Conservation (phyloP, 2,888 invertebrate species). For the Scaptomyza parva region DNA sequence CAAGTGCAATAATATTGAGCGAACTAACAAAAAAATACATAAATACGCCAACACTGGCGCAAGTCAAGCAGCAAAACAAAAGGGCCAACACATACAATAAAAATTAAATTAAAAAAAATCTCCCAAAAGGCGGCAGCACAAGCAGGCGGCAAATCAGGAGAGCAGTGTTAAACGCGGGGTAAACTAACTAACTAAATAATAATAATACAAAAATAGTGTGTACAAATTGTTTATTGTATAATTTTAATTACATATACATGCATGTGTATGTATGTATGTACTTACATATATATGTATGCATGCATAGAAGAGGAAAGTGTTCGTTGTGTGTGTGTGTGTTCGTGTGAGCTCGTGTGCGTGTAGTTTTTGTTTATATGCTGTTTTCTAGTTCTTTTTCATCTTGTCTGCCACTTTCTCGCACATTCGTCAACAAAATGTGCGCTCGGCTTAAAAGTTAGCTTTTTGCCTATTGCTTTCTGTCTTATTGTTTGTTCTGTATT, state of each 20-base stretch:
- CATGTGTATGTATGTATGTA: slow-evolving; percentile 16
- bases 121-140: slow-evolving; percentile 36
- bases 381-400: slow-evolving; percentile 31
- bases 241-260: slow-evolving; percentile 58
- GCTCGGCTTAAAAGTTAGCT: slow-evolving; percentile 32
- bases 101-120: slow-evolving; percentile 16
- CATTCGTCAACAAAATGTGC: slow-evolving; percentile 67
- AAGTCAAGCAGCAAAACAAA: slow-evolving; percentile 57
- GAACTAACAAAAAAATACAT: slow-evolving; percentile 41
- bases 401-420: slow-evolving; percentile 43
- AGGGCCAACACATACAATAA: slow-evolving; percentile 49
- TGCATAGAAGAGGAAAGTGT: slow-evolving; percentile 19
- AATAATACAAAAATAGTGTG: slow-evolving; percentile 40
- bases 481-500: slow-evolving; percentile 53
- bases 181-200: slow-evolving; percentile 29
- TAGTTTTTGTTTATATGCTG: slow-evolving; percentile 60
- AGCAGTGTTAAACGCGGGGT: slow-evolving; percentile 38
- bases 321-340: slow-evolving; percentile 16
- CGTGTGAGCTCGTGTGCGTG: slow-evolving; percentile 43
- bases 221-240: slow-evolving; percentile 73
- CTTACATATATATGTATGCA: slow-evolving; percentile 21
- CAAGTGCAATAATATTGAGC: slow-evolving; percentile 58
- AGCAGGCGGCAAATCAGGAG: slow-evolving; percentile 35
- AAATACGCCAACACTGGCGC: slow-evolving; percentile 41
- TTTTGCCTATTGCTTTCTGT: slow-evolving; percentile 36